Conservation (phyloP, 2,888 invertebrate genomes). For the Athalia circularis region DNA sequence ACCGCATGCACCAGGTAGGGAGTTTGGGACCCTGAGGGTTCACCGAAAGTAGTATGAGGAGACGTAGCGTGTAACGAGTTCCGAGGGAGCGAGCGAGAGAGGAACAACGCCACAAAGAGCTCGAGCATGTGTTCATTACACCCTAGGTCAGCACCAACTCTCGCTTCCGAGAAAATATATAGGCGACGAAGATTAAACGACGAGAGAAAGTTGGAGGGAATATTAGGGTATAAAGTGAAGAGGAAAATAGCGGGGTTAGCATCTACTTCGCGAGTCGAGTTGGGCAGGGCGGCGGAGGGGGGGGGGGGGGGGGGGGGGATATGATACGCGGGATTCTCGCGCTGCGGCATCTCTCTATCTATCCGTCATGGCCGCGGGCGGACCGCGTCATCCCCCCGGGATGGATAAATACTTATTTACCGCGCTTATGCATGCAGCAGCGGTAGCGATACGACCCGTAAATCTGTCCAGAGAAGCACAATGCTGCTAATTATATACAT, state of each 20-base stretch:
- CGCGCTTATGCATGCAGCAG: constrained; percentile 72
- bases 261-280: too few relatives aligned
- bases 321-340: neutral
- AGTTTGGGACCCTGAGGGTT: neutral
- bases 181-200: too few relatives aligned
- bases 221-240: too few relatives aligned
- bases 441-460: constrained; percentile 72
- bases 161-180: constrained; percentile 51
- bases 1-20: neutral
- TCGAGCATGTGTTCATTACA: constrained; percentile 2
- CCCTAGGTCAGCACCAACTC: constrained; percentile 46
- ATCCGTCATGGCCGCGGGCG: constrained; percentile 47
- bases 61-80: too few relatives aligned
- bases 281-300: neutral
- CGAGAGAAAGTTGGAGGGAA: too few relatives aligned
- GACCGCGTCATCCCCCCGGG: constrained; percentile 65
- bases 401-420: constrained; percentile 74
- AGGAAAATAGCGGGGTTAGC: too few relatives aligned
- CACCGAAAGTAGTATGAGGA: too few relatives aligned
- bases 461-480: constrained; percentile 73
- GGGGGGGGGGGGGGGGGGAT: neutral
- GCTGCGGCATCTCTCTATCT: constrained; percentile 54
- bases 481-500: constrained; percentile 74
- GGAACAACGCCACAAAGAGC: constrained; percentile 1
- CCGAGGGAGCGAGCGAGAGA: too few relatives aligned